Base-by-base conservation (phyloP, 2,797 vertebrate genomes). In the Caiman crocodilus region DNA sequence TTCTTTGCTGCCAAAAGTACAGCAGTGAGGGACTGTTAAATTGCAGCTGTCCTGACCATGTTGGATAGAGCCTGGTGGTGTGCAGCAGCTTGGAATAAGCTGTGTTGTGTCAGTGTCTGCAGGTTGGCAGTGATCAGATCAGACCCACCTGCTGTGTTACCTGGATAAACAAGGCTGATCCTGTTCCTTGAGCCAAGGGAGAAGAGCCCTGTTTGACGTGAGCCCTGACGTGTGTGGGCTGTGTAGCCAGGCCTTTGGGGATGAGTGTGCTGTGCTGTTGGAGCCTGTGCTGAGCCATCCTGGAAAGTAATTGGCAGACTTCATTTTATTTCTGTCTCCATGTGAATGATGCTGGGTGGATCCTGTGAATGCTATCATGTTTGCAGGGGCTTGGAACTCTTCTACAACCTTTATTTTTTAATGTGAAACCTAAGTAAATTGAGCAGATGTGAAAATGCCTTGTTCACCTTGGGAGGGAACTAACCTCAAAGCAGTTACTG, bases 371-470 rank as follows among this genome's bases (percentile, higher is more conserved):
- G 9, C 42, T 50, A 50, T 50, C 42, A 50, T 89, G 92, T 88
- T 92, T 96, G 93, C 90, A 95, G 90, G 83, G 95, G 94, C 95
- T 96, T 94, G 91, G 90, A 96, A 93, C 93, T 96, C 96, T 96
- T 96, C 81, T 94, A 96, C 96, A 95, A 96, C 93, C 84, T 95
- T 96, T 86, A 95, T 93, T 94, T 95, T 92, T 95, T 95, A 93
- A 96, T 94, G 96, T 96, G 97, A 94, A 92, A 83, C 93, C 94
- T 79, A 96, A 95, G 91, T 89, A 94, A 94, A 96, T 95, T 96
- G 96, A 96, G 9, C 8, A 97, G 93, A 76, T 93, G 80, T 89
- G 59, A 94, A 89, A 97, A 93, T 64, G 50, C 82, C 90, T 94
- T 93, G 90, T 95, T 91, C 75, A 92, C 88, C 61, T 90, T 87